Conservation (phyloP, 37 sponge, comb jelly and placozoan species). For the Cladorhizidae sp. region DNA sequence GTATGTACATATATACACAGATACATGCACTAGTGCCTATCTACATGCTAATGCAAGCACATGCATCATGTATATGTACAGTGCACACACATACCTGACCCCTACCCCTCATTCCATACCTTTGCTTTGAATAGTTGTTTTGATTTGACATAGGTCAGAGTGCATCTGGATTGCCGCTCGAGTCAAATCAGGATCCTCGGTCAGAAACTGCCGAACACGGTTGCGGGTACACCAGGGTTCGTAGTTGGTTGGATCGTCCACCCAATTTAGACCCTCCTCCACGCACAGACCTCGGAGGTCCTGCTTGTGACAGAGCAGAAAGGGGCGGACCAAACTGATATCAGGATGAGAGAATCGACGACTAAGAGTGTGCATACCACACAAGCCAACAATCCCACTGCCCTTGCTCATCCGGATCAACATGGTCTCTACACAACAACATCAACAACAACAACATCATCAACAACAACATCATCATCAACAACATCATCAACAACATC, state of each 20-base stretch:
- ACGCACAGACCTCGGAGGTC: constrained; percentile 40
- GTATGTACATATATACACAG: too few relatives aligned
- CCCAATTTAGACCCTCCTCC: constrained; percentile 49
- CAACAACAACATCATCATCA: too few relatives aligned
- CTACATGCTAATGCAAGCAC: too few relatives aligned
- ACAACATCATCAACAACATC: too few relatives aligned
- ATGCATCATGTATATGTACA: background rate
- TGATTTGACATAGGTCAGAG: background rate
- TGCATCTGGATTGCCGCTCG: constrained; percentile 7
- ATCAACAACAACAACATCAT: background rate
- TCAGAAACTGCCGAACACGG: constrained; percentile 30
- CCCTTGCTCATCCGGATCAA: constrained; percentile 43
- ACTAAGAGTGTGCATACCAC: constrained; percentile 23
- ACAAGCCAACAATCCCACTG: constrained; percentile 66
- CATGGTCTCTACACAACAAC: constrained; percentile 50
- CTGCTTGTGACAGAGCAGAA: constrained; percentile 47
- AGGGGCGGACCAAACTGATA: constrained; percentile 43
- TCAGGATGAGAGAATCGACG: constrained; percentile 8
- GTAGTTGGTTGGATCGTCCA: constrained; percentile 67
- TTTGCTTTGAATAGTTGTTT: constrained; percentile 5
- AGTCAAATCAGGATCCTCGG: constrained; percentile 10
- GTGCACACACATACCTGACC: background rate
- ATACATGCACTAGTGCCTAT: too few relatives aligned
- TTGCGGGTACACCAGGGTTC: constrained; percentile 25
- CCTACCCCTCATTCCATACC: constrained; percentile 11